A percentile compares a stretch with the other conserved stretches of the same genome.
These are phyloP conservation scores for Apodemia mormo DNA, from an alignment of 2,888 invertebrate species.

Conservation along the genomic window DNA sequence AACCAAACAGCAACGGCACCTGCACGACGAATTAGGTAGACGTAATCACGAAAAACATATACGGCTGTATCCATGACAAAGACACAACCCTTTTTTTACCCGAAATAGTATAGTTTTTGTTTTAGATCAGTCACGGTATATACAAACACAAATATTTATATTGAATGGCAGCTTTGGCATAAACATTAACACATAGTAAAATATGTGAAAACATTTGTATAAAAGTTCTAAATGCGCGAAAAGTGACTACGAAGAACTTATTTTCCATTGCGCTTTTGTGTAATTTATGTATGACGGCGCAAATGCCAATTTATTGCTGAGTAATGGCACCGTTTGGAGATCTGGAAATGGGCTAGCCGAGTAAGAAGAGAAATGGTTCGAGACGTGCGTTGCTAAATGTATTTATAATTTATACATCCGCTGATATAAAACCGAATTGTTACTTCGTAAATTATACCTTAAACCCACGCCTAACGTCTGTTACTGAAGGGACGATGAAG, in stretches of 20 bases:
- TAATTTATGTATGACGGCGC: conserved; percentile 81
- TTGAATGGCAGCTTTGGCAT: neutral
- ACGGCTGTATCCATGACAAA: no score
- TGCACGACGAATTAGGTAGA: no score
- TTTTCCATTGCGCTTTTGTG: conserved; percentile 67
- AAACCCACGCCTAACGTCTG: conserved; percentile 22
- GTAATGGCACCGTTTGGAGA: conserved; percentile 79
- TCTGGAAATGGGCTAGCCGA: conserved; percentile 79
- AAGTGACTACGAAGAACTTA: conserved; percentile 69
- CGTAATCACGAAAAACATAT: no score
- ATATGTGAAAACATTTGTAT: conserved; percentile 28
- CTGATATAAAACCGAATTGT: conserved; percentile 69
- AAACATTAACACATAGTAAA: neutral
- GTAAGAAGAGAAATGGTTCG: conserved; percentile 77
- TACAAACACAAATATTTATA: neutral
- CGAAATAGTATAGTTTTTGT: no score
- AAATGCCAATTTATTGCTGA: conserved; percentile 82
- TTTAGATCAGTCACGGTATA: no score
- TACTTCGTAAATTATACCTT: conserved; percentile 56
- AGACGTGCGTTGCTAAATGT: conserved; percentile 75
- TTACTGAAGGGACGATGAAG: conserved; percentile 5
- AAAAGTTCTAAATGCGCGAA: conserved; percentile 51
- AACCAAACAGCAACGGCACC: no score
- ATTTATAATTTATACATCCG: conserved; percentile 79
- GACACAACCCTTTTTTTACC: no score